A percentile compares a stretch with the other conserved stretches of the same genome.
phyloP scores from a whole-genome alignment of 1,140 invertebrate species.

The Harlomillsia oculata region DNA sequence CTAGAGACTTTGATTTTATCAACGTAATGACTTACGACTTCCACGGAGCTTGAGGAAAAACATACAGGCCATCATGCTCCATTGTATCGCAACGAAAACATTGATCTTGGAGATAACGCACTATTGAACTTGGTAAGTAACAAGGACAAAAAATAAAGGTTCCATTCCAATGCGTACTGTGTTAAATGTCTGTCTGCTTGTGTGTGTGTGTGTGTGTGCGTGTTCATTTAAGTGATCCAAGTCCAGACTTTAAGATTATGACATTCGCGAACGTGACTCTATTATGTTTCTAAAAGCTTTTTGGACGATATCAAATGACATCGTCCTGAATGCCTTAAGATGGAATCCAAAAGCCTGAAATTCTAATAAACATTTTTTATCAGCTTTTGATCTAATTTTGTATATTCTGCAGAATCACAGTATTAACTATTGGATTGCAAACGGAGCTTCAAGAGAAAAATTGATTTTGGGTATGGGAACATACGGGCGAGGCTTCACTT shows the following conservation, averaged over 20 bases:
- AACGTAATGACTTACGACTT: conserved; percentile 33
- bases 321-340: background rate
- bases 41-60: conserved; percentile 25
- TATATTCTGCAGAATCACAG: conserved; percentile 20
- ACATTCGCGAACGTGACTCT: background rate
- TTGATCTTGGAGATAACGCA: background rate
- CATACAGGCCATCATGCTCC: conserved; percentile 18
- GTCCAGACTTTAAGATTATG: no score
- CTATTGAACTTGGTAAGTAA: conserved; percentile 4
- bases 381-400: no score
- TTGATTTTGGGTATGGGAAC: conserved; percentile 46
- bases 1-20: conserved; percentile 30
- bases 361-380: background rate
- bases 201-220: no score
- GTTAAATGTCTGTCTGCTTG: no score
- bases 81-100: background rate
- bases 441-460: conserved; percentile 45
- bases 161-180: no score
- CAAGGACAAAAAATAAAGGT: no score
- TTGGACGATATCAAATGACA: background rate
- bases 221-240: no score
- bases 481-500: conserved; percentile 47
- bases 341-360: background rate
- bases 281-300: background rate
- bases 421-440: conserved; percentile 42